These are phyloP conservation scores for Eubasilissa regina DNA, from an alignment of 1,140 invertebrate species.

Conservation along the genomic window DNA sequence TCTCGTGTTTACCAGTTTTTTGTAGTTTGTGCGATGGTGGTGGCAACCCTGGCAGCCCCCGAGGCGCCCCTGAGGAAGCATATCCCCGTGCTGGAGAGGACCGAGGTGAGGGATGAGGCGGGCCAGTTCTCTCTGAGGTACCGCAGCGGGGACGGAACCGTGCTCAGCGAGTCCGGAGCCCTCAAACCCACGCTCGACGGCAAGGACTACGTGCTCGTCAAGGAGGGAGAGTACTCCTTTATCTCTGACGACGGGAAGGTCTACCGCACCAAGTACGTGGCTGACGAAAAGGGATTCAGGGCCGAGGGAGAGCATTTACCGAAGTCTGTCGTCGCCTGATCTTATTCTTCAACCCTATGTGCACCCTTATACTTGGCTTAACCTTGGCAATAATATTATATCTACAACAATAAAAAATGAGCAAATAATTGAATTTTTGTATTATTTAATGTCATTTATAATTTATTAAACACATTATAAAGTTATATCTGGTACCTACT, in stretches of 20 bases:
- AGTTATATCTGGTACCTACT: too few relatives aligned
- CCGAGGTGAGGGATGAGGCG: conserved; percentile 57
- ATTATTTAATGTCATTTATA: too few relatives aligned
- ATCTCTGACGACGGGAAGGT: conserved; percentile 46
- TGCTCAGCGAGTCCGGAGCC: conserved; percentile 51
- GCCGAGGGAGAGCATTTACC: conserved; percentile 63
- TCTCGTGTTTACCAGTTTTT: not conserved
- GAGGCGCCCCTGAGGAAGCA: conserved; percentile 27
- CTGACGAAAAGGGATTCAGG: too few relatives aligned
- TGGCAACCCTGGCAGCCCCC: conserved; percentile 47
- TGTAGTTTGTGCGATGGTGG: conserved; percentile 34
- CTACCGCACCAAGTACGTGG: conserved; percentile 50
- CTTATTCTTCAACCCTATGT: too few relatives aligned
- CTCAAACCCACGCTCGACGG: conserved; percentile 53
- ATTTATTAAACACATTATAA: too few relatives aligned
- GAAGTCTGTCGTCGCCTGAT: conserved; percentile 52
- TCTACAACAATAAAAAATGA: too few relatives aligned
- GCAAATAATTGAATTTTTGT: too few relatives aligned
- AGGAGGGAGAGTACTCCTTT: conserved; percentile 48
- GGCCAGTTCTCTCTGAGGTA: conserved; percentile 61
- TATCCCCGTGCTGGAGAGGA: conserved; percentile 59
- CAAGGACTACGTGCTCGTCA: conserved; percentile 55
- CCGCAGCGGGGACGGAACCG: conserved; percentile 56
- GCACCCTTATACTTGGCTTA: too few relatives aligned
- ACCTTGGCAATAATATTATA: too few relatives aligned